A percentile compares a stretch with the other conserved stretches of the same genome.
Evolutionary conservation across 2,113 vertebrate species (phyloP).

Genomic region (Larimichthys crocea): DNA sequence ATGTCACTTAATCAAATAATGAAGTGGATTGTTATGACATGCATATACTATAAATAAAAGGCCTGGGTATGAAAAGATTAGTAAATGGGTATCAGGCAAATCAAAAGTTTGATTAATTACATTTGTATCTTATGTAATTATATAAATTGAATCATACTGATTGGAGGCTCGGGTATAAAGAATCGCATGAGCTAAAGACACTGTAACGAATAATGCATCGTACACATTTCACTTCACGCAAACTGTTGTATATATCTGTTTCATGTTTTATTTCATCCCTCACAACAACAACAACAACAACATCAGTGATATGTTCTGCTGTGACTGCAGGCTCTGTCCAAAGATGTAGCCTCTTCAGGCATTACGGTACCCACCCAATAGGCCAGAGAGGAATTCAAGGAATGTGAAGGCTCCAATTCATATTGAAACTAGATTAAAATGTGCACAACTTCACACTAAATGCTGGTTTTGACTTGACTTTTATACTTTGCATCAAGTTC

Average conservation of each 20-base stretch:
- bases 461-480: neutral
- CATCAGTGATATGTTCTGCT: neutral
- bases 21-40: neutral
- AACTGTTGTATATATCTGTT: no score
- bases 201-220: neutral
- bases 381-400: conserved; percentile 86
- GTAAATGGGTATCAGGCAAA: neutral
- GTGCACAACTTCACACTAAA: conserved; percentile 27
- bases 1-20: neutral
- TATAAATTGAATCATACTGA: neutral
- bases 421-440: conserved; percentile 80
- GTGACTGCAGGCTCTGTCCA: conserved; percentile 16
- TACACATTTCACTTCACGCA: neutral
- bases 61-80: no score
- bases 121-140: neutral
- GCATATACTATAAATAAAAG: neutral
- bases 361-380: conserved; percentile 85
- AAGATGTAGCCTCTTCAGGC: conserved; percentile 28
- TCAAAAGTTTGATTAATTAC: neutral
- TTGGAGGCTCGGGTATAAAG: neutral
- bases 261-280: neutral
- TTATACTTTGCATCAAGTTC: neutral
- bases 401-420: conserved; percentile 87
- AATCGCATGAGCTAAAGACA: neutral
- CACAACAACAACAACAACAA: neutral